A percentile compares a stretch with the other conserved stretches of the same genome.
Evolutionary conservation across 2,888 invertebrate species (phyloP).

Genomic region (Ornithoptera alexandrae): DNA sequence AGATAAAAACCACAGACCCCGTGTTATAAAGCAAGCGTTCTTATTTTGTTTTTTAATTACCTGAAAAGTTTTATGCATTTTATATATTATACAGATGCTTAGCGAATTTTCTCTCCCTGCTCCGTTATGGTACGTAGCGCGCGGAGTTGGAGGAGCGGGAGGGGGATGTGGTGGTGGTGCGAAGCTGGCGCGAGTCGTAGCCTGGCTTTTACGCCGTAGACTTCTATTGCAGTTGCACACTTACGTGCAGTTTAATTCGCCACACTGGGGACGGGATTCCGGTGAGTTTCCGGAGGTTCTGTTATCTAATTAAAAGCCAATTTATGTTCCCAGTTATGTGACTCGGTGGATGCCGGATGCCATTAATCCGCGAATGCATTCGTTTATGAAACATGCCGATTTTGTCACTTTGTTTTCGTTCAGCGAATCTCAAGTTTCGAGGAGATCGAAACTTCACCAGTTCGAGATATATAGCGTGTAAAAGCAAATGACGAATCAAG

Average conservation of each 20-base stretch:
- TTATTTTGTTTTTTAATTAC: background rate
- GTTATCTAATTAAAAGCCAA: background rate
- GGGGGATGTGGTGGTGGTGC: conserved; percentile 43
- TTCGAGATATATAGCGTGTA: too few relatives aligned
- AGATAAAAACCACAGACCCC: too few relatives aligned
- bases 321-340: too few relatives aligned
- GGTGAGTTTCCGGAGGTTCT: conserved; percentile 36
- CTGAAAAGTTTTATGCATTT: background rate
- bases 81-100: conserved; percentile 52
- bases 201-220: conserved; percentile 95
- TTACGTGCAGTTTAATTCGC: conserved; percentile 90
- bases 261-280: conserved; percentile 78
- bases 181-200: conserved; percentile 86
- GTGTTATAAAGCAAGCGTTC: too few relatives aligned
- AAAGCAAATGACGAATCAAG: too few relatives aligned
- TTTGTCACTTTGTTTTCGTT: too few relatives aligned
- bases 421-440: too few relatives aligned
- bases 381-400: background rate
- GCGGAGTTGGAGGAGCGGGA: conserved; percentile 54
- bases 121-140: conserved; percentile 77
- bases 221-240: conserved; percentile 95
- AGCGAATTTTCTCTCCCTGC: conserved; percentile 78
- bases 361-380: too few relatives aligned
- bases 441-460: too few relatives aligned
- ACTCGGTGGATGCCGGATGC: too few relatives aligned